Base-by-base conservation (phyloP, 2,797 vertebrate species). In the Clarias pachynema region DNA sequence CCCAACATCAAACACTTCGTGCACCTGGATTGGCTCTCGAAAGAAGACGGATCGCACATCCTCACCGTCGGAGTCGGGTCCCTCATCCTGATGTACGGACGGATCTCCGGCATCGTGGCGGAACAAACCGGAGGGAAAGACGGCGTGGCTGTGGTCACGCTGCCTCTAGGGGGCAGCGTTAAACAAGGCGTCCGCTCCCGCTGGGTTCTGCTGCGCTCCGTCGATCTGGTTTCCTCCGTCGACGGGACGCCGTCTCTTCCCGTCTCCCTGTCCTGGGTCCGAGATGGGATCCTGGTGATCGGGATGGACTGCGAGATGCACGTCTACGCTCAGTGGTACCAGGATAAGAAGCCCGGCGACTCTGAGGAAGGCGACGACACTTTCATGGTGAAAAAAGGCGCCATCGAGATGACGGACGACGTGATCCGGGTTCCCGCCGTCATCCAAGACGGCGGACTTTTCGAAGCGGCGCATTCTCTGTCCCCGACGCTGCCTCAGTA, bases 231-330 rank as follows among this genome's bases (percentile, higher is more conserved):
- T 5, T 99, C 98, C 1, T 99, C 98, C 0, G 96, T 99, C 74
- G 98, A 99, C 29, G 97, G 97, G 40, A 99, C 98, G 0, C 98
- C 98, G 34, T 99, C 97, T 1, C 91, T 99, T 84, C 98, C 98
- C 0, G 98, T 99, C 60, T 99, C 98, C 72, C 93, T 99, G 24
- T 99, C 98, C 81, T 99, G 98, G 98, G 97, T 99, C 80, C 95
- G 98, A 90, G 98, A 99, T 69, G 98, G 98, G 66, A 99, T 99
- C 82, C 92, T 99, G 89, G 98, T 99, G 73, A 96, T 99, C 86
- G 98, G 98, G 65, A 99, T 99, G 98, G 98, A 99, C 89, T 99
- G 98, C 89, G 98, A 99, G 92, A 99, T 99, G 98, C 98, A 99
- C 0, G 98, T 99, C 31, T 99, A 99, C 53, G 98, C 98, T 24